Percentiles rank a stretch among this genome's conserved stretches.
These are phyloP conservation scores for Protonibea diacanthus DNA, from an alignment of 2,797 vertebrate genomes.

Conservation along the genomic window DNA sequence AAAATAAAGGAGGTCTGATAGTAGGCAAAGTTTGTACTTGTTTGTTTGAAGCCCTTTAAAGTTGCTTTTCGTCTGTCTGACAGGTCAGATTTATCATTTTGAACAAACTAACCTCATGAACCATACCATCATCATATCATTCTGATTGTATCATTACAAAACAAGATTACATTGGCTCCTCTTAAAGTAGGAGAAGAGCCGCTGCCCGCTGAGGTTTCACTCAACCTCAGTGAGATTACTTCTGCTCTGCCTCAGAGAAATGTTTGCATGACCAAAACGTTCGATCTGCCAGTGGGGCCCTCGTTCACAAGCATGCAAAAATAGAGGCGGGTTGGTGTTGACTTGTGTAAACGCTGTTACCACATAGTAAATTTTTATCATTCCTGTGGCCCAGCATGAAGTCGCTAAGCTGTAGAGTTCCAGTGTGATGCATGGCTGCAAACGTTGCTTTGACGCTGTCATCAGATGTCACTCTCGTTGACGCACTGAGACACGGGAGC, in stretches of 20 bases:
- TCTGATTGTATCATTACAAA: neutral
- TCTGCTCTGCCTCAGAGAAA: conserved; percentile 8
- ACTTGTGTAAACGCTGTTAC: conserved; percentile 46
- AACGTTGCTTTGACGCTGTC: conserved; percentile 45
- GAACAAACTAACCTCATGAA: neutral
- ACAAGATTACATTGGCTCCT: neutral
- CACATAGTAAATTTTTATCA: conserved; percentile 53
- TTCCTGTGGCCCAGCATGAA: conserved; percentile 51
- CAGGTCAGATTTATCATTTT: neutral
- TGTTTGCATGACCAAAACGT: neutral
- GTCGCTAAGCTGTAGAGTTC: conserved; percentile 9
- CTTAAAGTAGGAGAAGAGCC: neutral
- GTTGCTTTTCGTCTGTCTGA: neutral
- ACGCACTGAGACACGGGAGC: neutral
- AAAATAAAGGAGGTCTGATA: neutral
- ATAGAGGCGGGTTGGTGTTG: conserved; percentile 15
- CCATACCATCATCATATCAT: too few species aligned
- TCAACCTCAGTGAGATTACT: conserved; percentile 4
- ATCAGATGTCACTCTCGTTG: conserved; percentile 39
- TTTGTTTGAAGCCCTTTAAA: neutral
- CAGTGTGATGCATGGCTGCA: conserved; percentile 24
- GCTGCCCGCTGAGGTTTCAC: neutral
- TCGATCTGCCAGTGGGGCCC: neutral
- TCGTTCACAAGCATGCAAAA: conserved; percentile 8
- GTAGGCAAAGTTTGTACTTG: neutral